Conservation (phyloP, 2,113 vertebrate genomes). For the Hucho hucho region DNA sequence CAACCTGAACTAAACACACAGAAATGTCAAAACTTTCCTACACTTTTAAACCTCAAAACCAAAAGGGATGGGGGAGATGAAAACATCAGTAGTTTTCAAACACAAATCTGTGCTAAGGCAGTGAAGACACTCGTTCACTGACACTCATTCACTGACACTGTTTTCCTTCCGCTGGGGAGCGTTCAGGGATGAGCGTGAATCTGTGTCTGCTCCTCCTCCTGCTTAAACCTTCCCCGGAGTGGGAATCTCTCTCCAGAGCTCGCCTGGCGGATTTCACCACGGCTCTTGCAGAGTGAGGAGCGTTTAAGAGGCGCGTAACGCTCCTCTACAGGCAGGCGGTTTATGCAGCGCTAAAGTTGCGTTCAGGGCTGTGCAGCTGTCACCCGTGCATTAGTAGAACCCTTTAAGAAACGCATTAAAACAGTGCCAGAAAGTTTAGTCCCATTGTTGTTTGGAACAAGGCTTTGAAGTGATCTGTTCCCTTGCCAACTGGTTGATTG, state of each 20-base stretch:
- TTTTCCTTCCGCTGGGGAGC: background rate
- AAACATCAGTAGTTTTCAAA: too few relatives aligned
- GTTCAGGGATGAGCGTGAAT: constrained; percentile 30
- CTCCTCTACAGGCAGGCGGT: constrained; percentile 39
- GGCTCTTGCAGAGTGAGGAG: constrained; percentile 29
- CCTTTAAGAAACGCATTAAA: constrained; percentile 62
- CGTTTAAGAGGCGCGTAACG: constrained; percentile 26
- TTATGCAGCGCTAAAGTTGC: constrained; percentile 42
- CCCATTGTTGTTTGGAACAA: constrained; percentile 62
- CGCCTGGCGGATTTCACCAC: constrained; percentile 43
- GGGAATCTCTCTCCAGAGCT: constrained; percentile 26
- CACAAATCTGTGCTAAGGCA: too few relatives aligned
- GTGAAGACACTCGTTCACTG: too few relatives aligned
- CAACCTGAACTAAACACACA: background rate
- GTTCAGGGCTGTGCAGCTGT: constrained; percentile 52
- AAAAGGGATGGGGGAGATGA: too few relatives aligned
- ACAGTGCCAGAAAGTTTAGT: constrained; percentile 67
- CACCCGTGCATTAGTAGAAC: constrained; percentile 53
- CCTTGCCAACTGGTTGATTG: constrained; percentile 63
- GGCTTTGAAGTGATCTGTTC: constrained; percentile 62
- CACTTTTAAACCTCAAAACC: background rate
- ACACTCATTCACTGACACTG: too few relatives aligned
- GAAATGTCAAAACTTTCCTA: background rate
- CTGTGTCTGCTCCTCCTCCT: constrained; percentile 22
- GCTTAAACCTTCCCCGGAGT: constrained; percentile 4